Evolutionary conservation across 1,140 invertebrate genomes (phyloP), one percentile per base, ranked within the genome.

Genomic region (Drosophila ogumai): DNA sequence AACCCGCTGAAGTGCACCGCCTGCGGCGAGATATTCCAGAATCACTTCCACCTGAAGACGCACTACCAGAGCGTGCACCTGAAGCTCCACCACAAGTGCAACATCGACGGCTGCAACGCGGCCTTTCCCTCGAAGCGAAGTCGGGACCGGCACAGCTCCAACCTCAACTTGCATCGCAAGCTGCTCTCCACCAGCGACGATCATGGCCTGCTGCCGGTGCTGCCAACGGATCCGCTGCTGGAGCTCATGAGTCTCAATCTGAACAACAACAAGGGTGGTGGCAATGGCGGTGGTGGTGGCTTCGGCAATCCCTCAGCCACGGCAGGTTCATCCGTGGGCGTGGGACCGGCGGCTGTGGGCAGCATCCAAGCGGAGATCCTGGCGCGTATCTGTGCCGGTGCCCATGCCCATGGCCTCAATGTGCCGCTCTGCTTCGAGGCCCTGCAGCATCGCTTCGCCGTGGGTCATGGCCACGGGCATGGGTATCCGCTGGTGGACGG

Each of bases 21-120:
- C 15, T 99, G 98, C 92, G 97, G 97, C 12, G 98, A 98, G 93
- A 95, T 97, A 78, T 99, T 99, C 93, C 97, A 98, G 91, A 99
- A 98, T 88, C 96, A 98, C 87, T 99, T 98, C 88, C 96, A 96
- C n/a, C 96, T 99, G 1, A 99, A 98, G 93, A 98, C 97, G 0
- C 98, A 99, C 91, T 99, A 98, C 93, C 98, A 98, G 93, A 99
- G 98, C 92, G 97, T 98, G 0, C 98, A 99, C 93, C 95, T 99
- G 44, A 99, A 99, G 93, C 93, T 99, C 64, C 98, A 99, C 96
- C 98, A 99, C 93, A 97, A 97, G 86, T 99, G 98, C 93, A 98
- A 96, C 71, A 96, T 99, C 3, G 97, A 98, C 69, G 98, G 98
- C n/a, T 99, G 98, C 91, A 98, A 97, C 92, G 98, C 98, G 0